phyloP scores from a whole-genome alignment of 2,113 vertebrate genomes.

The Raphicerus campestris region DNA sequence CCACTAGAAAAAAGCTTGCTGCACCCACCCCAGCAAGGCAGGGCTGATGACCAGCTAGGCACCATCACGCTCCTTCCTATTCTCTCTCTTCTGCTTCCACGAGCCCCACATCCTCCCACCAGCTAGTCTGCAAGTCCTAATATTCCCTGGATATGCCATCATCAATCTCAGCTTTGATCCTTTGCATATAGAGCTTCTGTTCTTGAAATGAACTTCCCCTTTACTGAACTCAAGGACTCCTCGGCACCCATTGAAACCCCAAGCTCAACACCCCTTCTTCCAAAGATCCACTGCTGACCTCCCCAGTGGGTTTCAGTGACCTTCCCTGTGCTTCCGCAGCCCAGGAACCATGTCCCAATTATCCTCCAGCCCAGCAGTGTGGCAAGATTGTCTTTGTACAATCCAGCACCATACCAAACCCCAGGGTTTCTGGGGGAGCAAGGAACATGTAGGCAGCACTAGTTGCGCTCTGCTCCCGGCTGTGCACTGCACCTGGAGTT shows the following conservation, averaged over 20 bases:
- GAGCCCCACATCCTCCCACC: too few relatives aligned
- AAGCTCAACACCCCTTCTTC: neutral
- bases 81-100: neutral
- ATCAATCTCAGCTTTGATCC: neutral
- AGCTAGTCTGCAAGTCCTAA: neutral
- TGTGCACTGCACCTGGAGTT: rapidly evolving
- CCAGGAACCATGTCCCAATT: neutral
- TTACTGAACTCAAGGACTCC: neutral
- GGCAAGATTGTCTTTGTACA: neutral
- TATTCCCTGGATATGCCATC: neutral
- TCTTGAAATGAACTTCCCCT: neutral
- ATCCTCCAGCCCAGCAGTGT: neutral
- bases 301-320: neutral
- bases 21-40: neutral
- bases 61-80: rapidly evolving
- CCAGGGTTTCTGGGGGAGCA: rapidly evolving
- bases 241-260: neutral
- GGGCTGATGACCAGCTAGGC: rapidly evolving
- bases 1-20: neutral
- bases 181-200: neutral
- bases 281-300: neutral
- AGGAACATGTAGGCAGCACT: rapidly evolving
- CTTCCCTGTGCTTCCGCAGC: neutral
- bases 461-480: neutral
- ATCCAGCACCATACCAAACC: too few relatives aligned